A percentile compares a stretch with the other conserved stretches of the same genome.
phyloP scores from a whole-genome alignment of 2,113 vertebrate species.

The Garra rufa region DNA sequence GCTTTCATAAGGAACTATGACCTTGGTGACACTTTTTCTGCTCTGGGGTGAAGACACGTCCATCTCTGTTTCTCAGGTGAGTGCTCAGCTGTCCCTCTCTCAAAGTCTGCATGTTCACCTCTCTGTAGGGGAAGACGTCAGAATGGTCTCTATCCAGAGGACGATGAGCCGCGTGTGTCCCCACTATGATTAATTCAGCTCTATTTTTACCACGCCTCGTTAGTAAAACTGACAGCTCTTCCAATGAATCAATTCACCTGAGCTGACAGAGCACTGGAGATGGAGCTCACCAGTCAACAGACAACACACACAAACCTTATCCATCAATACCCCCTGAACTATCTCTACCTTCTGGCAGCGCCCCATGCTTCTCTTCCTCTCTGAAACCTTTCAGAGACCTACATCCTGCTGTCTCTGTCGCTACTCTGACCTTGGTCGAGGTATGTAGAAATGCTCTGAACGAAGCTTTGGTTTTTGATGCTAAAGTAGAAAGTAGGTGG shows the following conservation, averaged over 20 bases:
- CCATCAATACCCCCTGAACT: constrained; percentile 3
- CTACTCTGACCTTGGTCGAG: constrained; percentile 26
- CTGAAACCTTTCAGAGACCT: constrained; percentile 25
- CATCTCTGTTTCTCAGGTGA: constrained; percentile 13
- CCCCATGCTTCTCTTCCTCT: constrained; percentile 14
- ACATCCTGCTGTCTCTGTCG: constrained; percentile 26
- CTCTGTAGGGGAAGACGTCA: constrained; percentile 1
- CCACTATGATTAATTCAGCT: constrained; percentile 38
- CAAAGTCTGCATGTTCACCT: constrained; percentile 6
- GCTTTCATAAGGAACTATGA: background rate
- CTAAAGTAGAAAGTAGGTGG: background rate
- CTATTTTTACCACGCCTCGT: constrained; percentile 28
- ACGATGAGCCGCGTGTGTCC: constrained; percentile 1
- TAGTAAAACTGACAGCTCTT: constrained; percentile 34
- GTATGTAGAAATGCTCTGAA: background rate
- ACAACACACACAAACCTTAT: constrained; percentile 31
- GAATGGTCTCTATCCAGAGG: constrained; percentile 22
- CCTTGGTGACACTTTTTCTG: background rate
- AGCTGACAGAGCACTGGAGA: constrained; percentile 35
- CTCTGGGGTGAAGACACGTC: background rate
- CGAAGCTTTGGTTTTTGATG: background rate
- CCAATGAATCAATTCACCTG: constrained; percentile 44
- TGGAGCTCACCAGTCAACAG: constrained; percentile 29
- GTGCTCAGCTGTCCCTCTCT: background rate
- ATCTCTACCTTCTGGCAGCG: constrained; percentile 14